These are phyloP conservation scores for Salmo trutta DNA, from an alignment of 2,797 vertebrate genomes.

Conservation along the genomic window DNA sequence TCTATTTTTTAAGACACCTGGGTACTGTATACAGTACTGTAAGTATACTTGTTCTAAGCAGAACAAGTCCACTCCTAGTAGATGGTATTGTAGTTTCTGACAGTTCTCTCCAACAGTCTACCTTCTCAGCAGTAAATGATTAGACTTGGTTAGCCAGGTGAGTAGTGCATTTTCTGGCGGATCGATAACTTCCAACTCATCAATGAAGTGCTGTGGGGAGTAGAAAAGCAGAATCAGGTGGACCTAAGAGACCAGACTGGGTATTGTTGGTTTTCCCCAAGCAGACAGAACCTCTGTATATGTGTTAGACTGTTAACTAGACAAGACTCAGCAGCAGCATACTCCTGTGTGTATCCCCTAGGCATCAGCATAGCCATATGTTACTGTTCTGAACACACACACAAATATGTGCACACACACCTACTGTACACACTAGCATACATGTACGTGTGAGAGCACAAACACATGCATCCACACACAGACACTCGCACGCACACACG, in stretches of 20 bases:
- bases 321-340: background rate
- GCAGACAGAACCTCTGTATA: background rate
- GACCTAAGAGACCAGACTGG: background rate
- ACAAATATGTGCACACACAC: background rate
- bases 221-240: background rate
- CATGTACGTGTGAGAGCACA: background rate
- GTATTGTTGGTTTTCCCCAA: background rate
- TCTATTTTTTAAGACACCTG: background rate
- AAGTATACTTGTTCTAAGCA: background rate
- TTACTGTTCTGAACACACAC: background rate
- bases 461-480: background rate
- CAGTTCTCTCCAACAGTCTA: background rate
- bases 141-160: background rate
- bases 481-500: no score
- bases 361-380: background rate
- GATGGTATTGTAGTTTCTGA: background rate
- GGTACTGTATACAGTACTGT: background rate
- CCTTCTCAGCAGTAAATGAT: background rate
- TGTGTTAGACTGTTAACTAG: slow-evolving; percentile 1
- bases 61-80: background rate
- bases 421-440: background rate
- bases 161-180: background rate
- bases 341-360: background rate
- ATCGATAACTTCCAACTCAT: background rate
- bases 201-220: background rate